phyloP scores from a whole-genome alignment of 1,140 invertebrate genomes.

The Caenorhabditis tropicalis region DNA sequence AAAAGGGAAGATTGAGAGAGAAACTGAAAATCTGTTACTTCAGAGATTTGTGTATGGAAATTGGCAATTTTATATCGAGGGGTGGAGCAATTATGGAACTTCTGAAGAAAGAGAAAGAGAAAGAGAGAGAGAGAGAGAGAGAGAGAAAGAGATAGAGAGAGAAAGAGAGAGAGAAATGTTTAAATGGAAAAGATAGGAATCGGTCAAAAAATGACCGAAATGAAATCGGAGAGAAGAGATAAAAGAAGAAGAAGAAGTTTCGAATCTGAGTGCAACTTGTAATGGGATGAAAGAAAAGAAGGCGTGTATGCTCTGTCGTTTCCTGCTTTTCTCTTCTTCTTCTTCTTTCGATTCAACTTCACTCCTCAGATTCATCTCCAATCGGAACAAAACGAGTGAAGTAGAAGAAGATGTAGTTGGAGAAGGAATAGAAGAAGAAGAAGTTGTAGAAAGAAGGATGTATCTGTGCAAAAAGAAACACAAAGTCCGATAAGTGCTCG shows the following conservation, averaged over 20 bases:
- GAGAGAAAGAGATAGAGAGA: not conserved
- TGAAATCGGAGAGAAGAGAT: not conserved
- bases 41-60: not conserved
- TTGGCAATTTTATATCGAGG: not conserved
- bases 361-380: conserved; percentile 30
- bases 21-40: not conserved
- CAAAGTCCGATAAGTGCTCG: not conserved
- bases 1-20: too few relatives aligned
- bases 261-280: conserved; percentile 39
- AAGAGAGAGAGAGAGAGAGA: not conserved
- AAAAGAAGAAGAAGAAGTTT: not conserved
- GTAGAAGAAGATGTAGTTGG: not conserved
- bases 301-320: conserved; percentile 8
- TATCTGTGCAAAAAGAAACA: not conserved
- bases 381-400: conserved; percentile 38
- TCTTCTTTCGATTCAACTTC: conserved; percentile 14
- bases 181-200: not conserved
- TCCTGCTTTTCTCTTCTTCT: conserved; percentile 1
- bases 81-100: not conserved
- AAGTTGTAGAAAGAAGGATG: not conserved
- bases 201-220: conserved; percentile 9
- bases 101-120: not conserved
- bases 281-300: conserved; percentile 42
- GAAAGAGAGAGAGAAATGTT: not conserved
- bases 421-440: not conserved